These are phyloP conservation scores for Spinus pinus DNA, from an alignment of 2,797 vertebrate genomes.

Conservation along the genomic window DNA sequence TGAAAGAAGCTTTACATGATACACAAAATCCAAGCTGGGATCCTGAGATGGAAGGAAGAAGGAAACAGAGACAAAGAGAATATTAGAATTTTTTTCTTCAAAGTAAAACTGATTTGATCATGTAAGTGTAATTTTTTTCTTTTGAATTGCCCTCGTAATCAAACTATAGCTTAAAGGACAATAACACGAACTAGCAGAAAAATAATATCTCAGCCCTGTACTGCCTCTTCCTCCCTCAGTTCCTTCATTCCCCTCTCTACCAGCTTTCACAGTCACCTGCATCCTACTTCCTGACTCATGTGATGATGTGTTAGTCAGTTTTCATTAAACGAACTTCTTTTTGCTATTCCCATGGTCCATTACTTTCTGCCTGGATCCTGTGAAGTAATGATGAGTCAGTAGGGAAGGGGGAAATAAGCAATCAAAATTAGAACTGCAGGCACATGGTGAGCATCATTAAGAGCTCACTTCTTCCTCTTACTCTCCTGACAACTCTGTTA, in stretches of 20 bases:
- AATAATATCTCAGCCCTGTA: neutral
- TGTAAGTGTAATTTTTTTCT: neutral
- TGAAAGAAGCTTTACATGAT: neutral
- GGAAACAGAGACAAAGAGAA: neutral
- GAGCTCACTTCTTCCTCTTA: neutral
- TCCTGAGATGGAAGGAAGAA: neutral
- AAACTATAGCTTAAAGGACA: neutral
- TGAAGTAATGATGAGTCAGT: neutral
- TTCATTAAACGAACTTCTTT: slow-evolving; percentile 10
- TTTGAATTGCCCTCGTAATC: neutral
- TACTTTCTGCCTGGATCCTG: slow-evolving; percentile 11
- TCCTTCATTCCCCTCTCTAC: neutral
- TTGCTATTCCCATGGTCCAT: neutral
- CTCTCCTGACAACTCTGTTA: neutral
- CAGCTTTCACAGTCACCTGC: neutral
- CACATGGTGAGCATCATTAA: neutral
- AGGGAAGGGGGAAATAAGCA: slow-evolving; percentile 23
- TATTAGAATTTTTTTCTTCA: neutral
- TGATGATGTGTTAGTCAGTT: neutral
- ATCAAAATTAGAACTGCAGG: slow-evolving; percentile 20
- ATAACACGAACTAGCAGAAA: neutral
- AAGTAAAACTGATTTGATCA: neutral
- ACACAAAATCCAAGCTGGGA: neutral
- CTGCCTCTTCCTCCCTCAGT: neutral
- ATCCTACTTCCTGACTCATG: neutral